Evolutionary conservation across 2,888 invertebrate species (phyloP), one percentile per base, ranked within the genome.

Genomic region (Caradrina clavipalpis): DNA sequence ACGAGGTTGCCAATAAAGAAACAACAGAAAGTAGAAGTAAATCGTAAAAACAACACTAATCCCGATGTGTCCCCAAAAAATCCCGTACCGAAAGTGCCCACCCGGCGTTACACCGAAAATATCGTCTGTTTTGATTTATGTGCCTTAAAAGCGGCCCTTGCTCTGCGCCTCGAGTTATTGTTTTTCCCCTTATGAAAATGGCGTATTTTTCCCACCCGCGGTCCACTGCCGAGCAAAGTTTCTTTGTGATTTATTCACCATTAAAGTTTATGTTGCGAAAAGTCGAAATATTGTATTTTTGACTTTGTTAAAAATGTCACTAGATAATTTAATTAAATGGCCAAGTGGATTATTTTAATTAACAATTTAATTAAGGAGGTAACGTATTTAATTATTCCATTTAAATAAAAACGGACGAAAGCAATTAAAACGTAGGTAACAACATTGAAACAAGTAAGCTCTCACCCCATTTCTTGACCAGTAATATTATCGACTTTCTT

Each of bases 91-190:
- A 92, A 93, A 92, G 91, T 91, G 91, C 89, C 88, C 90, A 87
- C 87, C 89, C 90, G 84, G 88, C 90, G 90, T 88, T 90, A 87
- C 88, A 87, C 91, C 88, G 90, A 92, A 92, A 94, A 94, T 93
- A 94, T 93, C 92, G 91, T 88, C 90, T 90, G 91, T 92, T 94
- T 92, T 95, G 95, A 95, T 95, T 95, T 95, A 95, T 94, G 93
- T 91, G 87, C 90, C 93, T 93, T 93, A 93, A 95, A 95, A 92
- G 90, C 93, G 92, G 91, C 91, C 94, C 93, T 91, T 91, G 92
- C 90, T 90, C 92, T 86, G 84, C 90, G 90, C 92, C 91, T 90
- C 90, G 87, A 91, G 92, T 94, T 94, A 95, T 95, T 95, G 94
- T 95, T 94, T 94, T 92, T 92, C 91, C 91, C 91, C 92, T 95